Conservation (phyloP, 37 sponge, comb jelly and placozoan species). For the Ephydatia muelleri region DNA sequence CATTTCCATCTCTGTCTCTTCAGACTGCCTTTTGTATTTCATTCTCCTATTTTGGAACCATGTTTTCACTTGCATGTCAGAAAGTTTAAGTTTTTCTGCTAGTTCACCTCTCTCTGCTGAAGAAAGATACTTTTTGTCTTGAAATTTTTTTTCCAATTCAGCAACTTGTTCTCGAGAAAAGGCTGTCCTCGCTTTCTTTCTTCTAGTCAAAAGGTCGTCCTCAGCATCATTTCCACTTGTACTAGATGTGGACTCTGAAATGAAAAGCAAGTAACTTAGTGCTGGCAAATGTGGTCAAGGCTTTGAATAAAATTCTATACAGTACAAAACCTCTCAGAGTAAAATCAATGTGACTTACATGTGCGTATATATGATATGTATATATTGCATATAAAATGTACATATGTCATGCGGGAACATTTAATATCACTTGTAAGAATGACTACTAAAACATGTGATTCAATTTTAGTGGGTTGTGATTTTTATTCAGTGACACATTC, state of each 20-base stretch:
- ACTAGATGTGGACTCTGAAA: not conserved
- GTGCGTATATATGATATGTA: too few species aligned
- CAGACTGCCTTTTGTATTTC: slow-evolving; percentile 82
- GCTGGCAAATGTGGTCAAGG: not conserved
- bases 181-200: slow-evolving; percentile 79
- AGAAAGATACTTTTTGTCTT: slow-evolving; percentile 81
- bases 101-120: slow-evolving; percentile 82
- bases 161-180: slow-evolving; percentile 81
- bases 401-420: too few species aligned
- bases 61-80: slow-evolving; percentile 87
- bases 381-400: too few species aligned
- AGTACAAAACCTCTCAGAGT: not conserved
- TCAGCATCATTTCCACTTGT: slow-evolving; percentile 40
- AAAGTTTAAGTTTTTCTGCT: slow-evolving; percentile 76
- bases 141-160: slow-evolving; percentile 82
- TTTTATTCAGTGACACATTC: too few species aligned
- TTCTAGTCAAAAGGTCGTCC: slow-evolving; percentile 52
- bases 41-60: slow-evolving; percentile 90
- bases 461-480: too few species aligned
- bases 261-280: slow-evolving; percentile 8
- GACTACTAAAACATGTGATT: too few species aligned
- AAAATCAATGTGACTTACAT: not conserved
- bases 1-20: slow-evolving; percentile 81
- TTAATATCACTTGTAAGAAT: too few species aligned
- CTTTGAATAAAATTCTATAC: not conserved